Evolutionary conservation across 1,140 invertebrate species (phyloP).

Genomic region (Leptinotarsa texana): DNA sequence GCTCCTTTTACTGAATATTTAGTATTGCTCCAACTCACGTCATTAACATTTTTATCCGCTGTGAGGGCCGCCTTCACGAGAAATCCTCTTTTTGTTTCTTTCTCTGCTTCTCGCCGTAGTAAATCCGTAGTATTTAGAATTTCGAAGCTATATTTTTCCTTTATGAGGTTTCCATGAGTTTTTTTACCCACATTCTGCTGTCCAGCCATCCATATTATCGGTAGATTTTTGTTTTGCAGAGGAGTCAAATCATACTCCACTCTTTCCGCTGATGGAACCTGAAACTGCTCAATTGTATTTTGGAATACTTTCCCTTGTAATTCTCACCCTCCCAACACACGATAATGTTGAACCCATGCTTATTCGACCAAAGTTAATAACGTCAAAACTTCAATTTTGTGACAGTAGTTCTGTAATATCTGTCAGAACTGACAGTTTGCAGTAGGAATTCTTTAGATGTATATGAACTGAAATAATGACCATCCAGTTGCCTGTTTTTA

Average conservation of each 20-base stretch:
- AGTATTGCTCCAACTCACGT: slow-evolving; percentile 6
- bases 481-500: too few species aligned
- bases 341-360: slow-evolving; percentile 13
- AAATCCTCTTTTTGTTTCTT: slow-evolving; percentile 4
- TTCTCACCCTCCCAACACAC: slow-evolving; percentile 5
- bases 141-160: slow-evolving; percentile 13
- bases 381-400: not conserved
- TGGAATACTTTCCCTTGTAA: not conserved
- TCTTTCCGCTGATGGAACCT: slow-evolving; percentile 6
- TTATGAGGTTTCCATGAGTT: slow-evolving; percentile 17
- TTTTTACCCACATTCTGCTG: slow-evolving; percentile 20
- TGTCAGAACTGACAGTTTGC: not conserved
- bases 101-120: slow-evolving; percentile 13
- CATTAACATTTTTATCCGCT: not conserved
- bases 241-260: slow-evolving; percentile 13
- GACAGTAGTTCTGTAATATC: not conserved
- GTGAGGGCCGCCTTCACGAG: not conserved
- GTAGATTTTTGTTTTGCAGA: slow-evolving; percentile 22
- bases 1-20: not conserved
- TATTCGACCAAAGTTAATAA: not conserved
- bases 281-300: not conserved
- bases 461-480: too few species aligned
- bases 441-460: too few species aligned
- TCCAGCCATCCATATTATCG: slow-evolving; percentile 24
- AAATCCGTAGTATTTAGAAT: slow-evolving; percentile 9